phyloP scores from a whole-genome alignment of 2,888 invertebrate genomes.

The Andrena trimmerana region DNA sequence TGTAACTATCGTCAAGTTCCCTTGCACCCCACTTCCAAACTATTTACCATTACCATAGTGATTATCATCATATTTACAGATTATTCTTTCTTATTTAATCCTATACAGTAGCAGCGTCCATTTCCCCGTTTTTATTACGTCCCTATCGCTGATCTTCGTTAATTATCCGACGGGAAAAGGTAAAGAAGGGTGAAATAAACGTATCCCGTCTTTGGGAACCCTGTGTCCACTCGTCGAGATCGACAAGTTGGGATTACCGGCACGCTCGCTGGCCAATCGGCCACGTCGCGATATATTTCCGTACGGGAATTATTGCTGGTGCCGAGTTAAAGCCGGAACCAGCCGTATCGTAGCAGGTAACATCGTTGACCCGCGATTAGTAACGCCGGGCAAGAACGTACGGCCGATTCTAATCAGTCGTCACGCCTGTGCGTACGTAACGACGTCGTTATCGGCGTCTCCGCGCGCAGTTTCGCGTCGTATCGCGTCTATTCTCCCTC shows the following conservation, averaged over 20 bases:
- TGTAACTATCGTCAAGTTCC: not conserved
- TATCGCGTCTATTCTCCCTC: conserved; percentile 22
- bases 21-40: not conserved
- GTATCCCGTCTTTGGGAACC: not conserved
- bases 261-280: conserved; percentile 49
- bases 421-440: conserved; percentile 74
- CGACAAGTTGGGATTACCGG: conserved; percentile 55
- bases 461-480: conserved; percentile 52
- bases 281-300: conserved; percentile 50
- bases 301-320: conserved; percentile 53
- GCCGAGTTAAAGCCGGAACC: conserved; percentile 53
- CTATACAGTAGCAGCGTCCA: not conserved
- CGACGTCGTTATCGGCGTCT: conserved; percentile 74
- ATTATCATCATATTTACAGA: not conserved
- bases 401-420: conserved; percentile 76
- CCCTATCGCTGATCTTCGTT: conserved; percentile 6
- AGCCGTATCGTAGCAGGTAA: conserved; percentile 70
- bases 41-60: not conserved
- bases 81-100: not conserved
- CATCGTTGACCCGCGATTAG: conserved; percentile 78
- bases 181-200: not conserved
- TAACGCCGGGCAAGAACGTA: conserved; percentile 69
- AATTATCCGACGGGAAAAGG: conserved; percentile 7
- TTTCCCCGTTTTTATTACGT: too few relatives aligned
- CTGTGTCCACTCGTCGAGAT: conserved; percentile 23